A percentile compares a stretch with the other conserved stretches of the same genome.
Evolutionary conservation across 2,113 vertebrate species (phyloP).

Genomic region (Tringa solitaria): DNA sequence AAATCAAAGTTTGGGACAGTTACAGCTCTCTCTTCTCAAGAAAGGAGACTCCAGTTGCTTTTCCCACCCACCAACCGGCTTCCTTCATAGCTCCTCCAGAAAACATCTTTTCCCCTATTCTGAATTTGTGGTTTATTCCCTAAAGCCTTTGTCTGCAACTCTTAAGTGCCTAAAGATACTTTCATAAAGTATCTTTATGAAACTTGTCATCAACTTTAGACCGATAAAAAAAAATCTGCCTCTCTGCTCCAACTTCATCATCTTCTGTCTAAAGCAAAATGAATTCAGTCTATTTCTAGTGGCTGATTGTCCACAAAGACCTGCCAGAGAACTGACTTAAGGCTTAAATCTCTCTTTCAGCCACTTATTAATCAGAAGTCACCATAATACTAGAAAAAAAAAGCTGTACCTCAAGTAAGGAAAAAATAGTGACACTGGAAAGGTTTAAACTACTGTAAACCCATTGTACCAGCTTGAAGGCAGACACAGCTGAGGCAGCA

Average conservation of each 20-base stretch:
- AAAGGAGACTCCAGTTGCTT: not conserved
- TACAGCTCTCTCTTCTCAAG: not conserved
- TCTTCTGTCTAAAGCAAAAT: not conserved
- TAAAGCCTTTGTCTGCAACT: not conserved
- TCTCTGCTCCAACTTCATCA: not conserved
- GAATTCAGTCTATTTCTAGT: not conserved
- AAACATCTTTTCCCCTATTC: not conserved
- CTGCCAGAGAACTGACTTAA: not conserved
- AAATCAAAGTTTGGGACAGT: not conserved
- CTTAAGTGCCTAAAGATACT: not conserved
- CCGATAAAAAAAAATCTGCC: not conserved
- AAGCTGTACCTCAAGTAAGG: not conserved
- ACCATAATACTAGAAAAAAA: not conserved
- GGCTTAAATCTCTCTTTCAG: not conserved
- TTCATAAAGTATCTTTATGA: not conserved
- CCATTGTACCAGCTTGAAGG: not conserved
- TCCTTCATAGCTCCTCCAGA: not conserved
- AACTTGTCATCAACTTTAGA: not conserved
- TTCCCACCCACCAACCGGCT: not conserved
- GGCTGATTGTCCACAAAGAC: not conserved
- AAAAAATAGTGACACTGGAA: not conserved
- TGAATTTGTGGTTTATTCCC: not conserved
- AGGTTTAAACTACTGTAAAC: not conserved
- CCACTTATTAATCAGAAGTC: not conserved
- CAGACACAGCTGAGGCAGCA: not conserved